These are phyloP conservation scores for Hecatera dysodea DNA, from an alignment of 2,888 invertebrate genomes.

Conservation along the genomic window DNA sequence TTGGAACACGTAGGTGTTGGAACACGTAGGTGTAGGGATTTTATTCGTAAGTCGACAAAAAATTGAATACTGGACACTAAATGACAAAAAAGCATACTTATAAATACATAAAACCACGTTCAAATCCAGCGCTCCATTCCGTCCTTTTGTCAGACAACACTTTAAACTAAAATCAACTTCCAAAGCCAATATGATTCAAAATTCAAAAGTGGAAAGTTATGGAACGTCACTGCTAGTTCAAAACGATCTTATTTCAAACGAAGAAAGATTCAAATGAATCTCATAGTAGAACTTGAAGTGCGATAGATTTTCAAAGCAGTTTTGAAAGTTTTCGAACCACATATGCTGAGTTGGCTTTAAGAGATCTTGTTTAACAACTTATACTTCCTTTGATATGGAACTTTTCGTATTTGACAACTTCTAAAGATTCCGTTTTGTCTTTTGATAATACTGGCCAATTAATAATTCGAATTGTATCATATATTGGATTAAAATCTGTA, in stretches of 20 bases:
- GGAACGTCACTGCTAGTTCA: constrained; percentile 59
- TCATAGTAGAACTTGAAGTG: constrained; percentile 55
- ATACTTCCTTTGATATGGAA: constrained; percentile 38
- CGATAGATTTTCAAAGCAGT: constrained; percentile 68
- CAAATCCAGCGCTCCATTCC: neutral
- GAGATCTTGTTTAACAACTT: constrained; percentile 60
- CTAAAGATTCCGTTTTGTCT: constrained; percentile 34
- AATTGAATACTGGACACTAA: neutral
- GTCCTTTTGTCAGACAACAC: constrained; percentile 15
- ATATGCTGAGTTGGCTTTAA: constrained; percentile 67
- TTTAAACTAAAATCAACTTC: constrained; percentile 35
- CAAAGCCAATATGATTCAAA: constrained; percentile 51
- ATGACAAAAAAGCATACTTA: neutral
- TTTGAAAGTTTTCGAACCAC: constrained; percentile 65
- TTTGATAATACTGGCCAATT: constrained; percentile 18
- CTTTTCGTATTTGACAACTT: constrained; percentile 39
- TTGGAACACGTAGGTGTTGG: too few species aligned
- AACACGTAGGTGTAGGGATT: too few species aligned
- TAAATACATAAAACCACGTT: neutral
- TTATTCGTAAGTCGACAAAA: too few species aligned
- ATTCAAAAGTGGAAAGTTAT: constrained; percentile 51
- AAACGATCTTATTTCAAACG: constrained; percentile 61
- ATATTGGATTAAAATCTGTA: neutral
- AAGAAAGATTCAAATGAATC: constrained; percentile 61
- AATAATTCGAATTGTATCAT: constrained; percentile 11